phyloP scores from a whole-genome alignment of 1,140 invertebrate species.

The Drosophila rhopaloa region DNA sequence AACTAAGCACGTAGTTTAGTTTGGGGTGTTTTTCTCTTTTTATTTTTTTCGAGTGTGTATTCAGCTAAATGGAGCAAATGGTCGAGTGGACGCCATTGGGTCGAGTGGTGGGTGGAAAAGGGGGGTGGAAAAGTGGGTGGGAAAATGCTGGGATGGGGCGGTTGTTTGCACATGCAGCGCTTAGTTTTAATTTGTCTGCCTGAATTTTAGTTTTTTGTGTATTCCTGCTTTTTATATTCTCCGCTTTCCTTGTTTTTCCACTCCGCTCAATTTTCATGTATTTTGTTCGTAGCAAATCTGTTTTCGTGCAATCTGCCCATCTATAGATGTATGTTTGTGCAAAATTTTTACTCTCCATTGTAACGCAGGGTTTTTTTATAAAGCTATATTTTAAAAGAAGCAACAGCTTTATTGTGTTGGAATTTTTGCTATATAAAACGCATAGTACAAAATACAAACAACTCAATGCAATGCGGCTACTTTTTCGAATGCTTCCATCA shows the following conservation, averaged over 20 bases:
- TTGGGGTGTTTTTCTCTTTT: slow-evolving; percentile 18
- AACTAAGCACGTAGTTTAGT: slow-evolving; percentile 59
- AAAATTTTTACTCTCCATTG: slow-evolving; percentile 54
- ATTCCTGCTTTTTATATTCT: slow-evolving; percentile 32
- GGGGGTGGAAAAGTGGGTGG: neutral
- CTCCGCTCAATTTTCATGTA: slow-evolving; percentile 38
- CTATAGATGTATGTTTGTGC: slow-evolving; percentile 28
- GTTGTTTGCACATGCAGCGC: slow-evolving; percentile 75
- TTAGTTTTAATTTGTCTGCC: slow-evolving; percentile 81
- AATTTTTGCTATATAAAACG: slow-evolving; percentile 58
- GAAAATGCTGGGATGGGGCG: slow-evolving; percentile 12
- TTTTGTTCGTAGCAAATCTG: slow-evolving; percentile 66
- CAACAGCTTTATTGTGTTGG: slow-evolving; percentile 69
- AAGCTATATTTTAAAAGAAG: slow-evolving; percentile 25
- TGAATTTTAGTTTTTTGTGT: slow-evolving; percentile 52
- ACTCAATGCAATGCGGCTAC: slow-evolving; percentile 59
- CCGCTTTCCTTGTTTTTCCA: slow-evolving; percentile 5
- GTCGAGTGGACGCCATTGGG: slow-evolving; percentile 77
- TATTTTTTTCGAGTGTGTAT: slow-evolving; percentile 38
- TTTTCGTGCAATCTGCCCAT: slow-evolving; percentile 48
- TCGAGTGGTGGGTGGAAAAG: slow-evolving; percentile 47
- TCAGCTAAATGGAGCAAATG: slow-evolving; percentile 78
- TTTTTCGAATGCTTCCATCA: slow-evolving; percentile 60
- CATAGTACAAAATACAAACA: slow-evolving; percentile 59
- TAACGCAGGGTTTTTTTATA: slow-evolving; percentile 41